Conservation (phyloP, 2,888 invertebrate species). For the Julus scanicus region DNA sequence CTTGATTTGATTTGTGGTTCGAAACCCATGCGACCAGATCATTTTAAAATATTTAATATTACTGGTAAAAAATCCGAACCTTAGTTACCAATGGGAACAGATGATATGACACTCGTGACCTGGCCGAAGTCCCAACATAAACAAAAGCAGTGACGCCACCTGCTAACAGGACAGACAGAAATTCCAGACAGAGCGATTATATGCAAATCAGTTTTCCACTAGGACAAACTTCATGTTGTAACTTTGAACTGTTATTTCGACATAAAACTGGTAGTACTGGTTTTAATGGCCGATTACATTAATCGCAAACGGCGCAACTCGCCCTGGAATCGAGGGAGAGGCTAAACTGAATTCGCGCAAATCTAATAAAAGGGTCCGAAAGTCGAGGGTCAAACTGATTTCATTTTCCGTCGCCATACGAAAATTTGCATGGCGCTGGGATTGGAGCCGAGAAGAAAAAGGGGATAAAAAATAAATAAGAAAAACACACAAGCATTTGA, state of each 20-base stretch:
- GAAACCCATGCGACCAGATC: too few relatives aligned
- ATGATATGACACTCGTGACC: too few relatives aligned
- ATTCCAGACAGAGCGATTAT: too few relatives aligned
- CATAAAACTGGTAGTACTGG: not conserved
- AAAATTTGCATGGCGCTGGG: slow-evolving; percentile 45
- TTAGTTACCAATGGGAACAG: too few relatives aligned
- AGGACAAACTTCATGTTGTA: too few relatives aligned
- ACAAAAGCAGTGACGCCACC: too few relatives aligned
- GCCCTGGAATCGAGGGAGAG: not conserved
- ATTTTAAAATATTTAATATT: too few relatives aligned
- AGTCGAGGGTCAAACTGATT: slow-evolving; percentile 43
- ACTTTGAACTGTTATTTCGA: too few relatives aligned
- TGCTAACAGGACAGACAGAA: too few relatives aligned
- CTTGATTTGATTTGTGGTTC: too few relatives aligned
- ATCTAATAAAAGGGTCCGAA: slow-evolving; percentile 31
- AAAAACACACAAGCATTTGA: slow-evolving; percentile 51
- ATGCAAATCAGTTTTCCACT: not conserved
- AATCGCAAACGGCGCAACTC: not conserved
- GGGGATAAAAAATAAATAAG: slow-evolving; percentile 30
- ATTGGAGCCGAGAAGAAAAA: slow-evolving; percentile 3
- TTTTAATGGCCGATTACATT: not conserved
- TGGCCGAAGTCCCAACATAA: too few relatives aligned
- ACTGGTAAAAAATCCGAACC: too few relatives aligned
- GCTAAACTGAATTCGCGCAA: not conserved
- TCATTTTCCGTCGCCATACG: slow-evolving; percentile 34